A percentile compares a stretch with the other conserved stretches of the same genome.
Evolutionary conservation across 2,113 vertebrate species (phyloP).

Genomic region (Diglossa brunneiventris): DNA sequence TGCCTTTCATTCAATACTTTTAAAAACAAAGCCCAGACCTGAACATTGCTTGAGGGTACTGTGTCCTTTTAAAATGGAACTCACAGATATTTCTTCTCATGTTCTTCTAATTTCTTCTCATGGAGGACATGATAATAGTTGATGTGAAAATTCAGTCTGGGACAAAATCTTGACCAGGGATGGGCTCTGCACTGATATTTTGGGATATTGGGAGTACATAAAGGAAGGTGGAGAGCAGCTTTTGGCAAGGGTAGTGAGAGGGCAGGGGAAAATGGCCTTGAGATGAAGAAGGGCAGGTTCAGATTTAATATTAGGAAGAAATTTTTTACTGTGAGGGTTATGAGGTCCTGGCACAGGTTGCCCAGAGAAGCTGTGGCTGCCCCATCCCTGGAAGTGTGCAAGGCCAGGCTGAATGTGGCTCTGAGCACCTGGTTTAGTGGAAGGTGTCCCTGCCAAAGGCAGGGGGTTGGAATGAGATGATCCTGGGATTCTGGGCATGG

Average conservation of each 20-base stretch:
- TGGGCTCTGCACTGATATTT: background rate
- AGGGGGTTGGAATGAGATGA: background rate
- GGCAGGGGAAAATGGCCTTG: background rate
- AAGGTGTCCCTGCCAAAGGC: background rate
- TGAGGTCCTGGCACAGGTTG: background rate
- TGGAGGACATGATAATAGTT: background rate
- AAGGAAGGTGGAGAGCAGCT: background rate
- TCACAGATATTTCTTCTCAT: background rate
- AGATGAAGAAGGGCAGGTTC: background rate
- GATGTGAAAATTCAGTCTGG: background rate
- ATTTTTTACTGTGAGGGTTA: background rate
- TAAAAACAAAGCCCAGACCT: background rate
- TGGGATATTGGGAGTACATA: background rate
- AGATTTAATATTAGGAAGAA: background rate
- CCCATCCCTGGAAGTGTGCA: background rate
- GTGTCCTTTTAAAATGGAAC: background rate
- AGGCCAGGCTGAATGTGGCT: background rate
- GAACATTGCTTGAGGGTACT: background rate
- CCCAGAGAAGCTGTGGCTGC: background rate
- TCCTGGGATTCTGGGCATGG: background rate
- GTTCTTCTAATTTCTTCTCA: background rate
- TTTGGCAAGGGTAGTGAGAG: background rate
- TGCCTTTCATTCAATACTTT: background rate
- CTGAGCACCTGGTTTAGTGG: accelerated
- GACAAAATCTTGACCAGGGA: background rate